phyloP scores from a whole-genome alignment of 2,888 invertebrate species.

The Drosophila vallismaia region DNA sequence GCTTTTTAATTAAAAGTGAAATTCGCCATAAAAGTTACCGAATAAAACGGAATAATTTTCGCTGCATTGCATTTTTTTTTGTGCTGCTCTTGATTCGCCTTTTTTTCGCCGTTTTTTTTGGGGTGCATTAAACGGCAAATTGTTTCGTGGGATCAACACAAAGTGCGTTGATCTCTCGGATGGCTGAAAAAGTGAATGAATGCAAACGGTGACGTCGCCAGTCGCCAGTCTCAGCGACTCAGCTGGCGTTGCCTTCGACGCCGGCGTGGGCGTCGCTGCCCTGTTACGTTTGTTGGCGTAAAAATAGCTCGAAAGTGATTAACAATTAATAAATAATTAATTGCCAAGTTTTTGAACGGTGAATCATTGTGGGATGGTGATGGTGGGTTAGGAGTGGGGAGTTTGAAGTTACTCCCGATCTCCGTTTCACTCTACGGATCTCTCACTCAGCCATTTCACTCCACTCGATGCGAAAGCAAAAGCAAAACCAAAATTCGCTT shows the following conservation, averaged over 20 bases:
- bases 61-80: constrained; percentile 26
- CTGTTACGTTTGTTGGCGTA: constrained; percentile 42
- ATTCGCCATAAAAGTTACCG: constrained; percentile 39
- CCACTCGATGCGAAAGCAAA: constrained; percentile 74
- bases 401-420: constrained; percentile 24
- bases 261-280: constrained; percentile 47
- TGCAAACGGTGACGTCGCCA: constrained; percentile 41
- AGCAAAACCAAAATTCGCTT: constrained; percentile 68
- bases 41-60: constrained; percentile 33
- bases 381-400: too few relatives aligned
- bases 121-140: constrained; percentile 79
- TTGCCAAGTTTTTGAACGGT: constrained; percentile 38
- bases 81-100: constrained; percentile 27
- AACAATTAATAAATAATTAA: constrained; percentile 69
- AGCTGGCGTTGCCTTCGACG: constrained; percentile 27
- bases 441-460: constrained; percentile 61
- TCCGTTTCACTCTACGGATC: constrained; percentile 11
- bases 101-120: constrained; percentile 47
- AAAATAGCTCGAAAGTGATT: constrained; percentile 65
- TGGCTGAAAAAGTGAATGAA: constrained; percentile 72
- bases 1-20: constrained; percentile 39
- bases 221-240: constrained; percentile 39
- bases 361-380: constrained; percentile 47
- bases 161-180: constrained; percentile 74
- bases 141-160: constrained; percentile 76